Evolutionary conservation across 2,797 vertebrate species (phyloP), one percentile per base, ranked within the genome.

Genomic region (Chromobotia macracanthus): DNA sequence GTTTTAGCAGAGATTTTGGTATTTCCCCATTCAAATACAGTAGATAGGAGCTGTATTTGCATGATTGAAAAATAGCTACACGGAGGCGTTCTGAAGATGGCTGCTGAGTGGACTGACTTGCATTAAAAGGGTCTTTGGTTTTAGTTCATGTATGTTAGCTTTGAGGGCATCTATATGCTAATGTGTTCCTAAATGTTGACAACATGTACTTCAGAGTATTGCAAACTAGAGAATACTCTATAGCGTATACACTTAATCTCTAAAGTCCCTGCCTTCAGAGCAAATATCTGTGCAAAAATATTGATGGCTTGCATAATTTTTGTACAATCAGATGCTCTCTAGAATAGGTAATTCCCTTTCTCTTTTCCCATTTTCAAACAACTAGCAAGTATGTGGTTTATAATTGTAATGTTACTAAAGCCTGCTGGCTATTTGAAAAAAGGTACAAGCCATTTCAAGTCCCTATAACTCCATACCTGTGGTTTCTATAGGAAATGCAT

Each of bases 61-160:
- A 60, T 60, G 58, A 60, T 60, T 60, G 58, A 31, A 60, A 60
- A 60, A 60, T 28, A 60, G 58, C 13, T 16, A 60, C 58, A 23
- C 25, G 2, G 13, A 60, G 58, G 58, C 25, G 6, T 8, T 60
- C 2, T 13, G 25, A 18, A 60, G 56, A 60, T 16, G 58, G 28
- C 58, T 28, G 25, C 58, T 31, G 58, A 60, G 23, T 60, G 56
- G 23, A 60, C 56, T 16, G 56, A 60, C 58, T 58, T 41, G 38
- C 38, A 41, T 41, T 41, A 41, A 41, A 41, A 41, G 38, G 38
- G 38, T 41, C 38, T 41, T 28, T 28, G 58, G 23, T 60, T 60
- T 60, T 5, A 31, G 58, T 28, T 13, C 13, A 31, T 60, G 23
- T 31, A 13, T 31, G 13, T 60, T 16, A 60, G 25, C 13, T 60